Base-by-base conservation (phyloP, 1,140 invertebrate species). In the Globodera ellingtonae region DNA sequence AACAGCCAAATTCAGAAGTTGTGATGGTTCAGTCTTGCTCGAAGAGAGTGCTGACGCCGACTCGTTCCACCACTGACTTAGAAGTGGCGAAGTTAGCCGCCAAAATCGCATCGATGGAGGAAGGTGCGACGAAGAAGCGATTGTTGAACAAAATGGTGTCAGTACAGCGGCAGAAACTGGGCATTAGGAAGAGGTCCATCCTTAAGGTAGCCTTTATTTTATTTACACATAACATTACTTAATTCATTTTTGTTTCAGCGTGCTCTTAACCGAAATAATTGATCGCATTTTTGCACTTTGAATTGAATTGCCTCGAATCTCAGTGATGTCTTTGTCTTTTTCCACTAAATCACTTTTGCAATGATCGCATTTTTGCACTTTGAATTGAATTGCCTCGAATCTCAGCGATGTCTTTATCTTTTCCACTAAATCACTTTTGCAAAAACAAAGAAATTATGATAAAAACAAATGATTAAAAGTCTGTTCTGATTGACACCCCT, bases 71-170 rank as follows among this genome's bases (percentile, higher is more conserved):
- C 24, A 78, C 76, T 4, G 76, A 78, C 15, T 48, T 78, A 13
- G 76, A 78, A 78, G 67, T 46, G 50, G 76, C 76, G 5, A 78
- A 78, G 21, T 52, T 78, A 46, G 71, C 71, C 10, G 76, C 76
- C 5, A 50, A 78, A 18, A 78, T 76, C 6, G 66, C 52, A 21
- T 70, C 59, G 46, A 78, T 78, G 76, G 24, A 24, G 13, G 76
- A 78, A 78, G 76, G 76, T 13, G n/a, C 76, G 6, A 78, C 50
- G 21, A 78, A 46, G 71, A 48, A 24, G 56, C 67, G 71, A 7
- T 44, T 78, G 50, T 46, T 78, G 46, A 78, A 47, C 44, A 78
- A 66, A 47, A 46, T 78, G 50, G 35, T 66, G 50, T 6, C 44
- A 7, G 24, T n/a, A 18, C 76, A 78, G 66, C 67, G 76, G 18